These are phyloP conservation scores for Biston stratarius DNA, from an alignment of 2,888 invertebrate genomes.

Conservation along the genomic window DNA sequence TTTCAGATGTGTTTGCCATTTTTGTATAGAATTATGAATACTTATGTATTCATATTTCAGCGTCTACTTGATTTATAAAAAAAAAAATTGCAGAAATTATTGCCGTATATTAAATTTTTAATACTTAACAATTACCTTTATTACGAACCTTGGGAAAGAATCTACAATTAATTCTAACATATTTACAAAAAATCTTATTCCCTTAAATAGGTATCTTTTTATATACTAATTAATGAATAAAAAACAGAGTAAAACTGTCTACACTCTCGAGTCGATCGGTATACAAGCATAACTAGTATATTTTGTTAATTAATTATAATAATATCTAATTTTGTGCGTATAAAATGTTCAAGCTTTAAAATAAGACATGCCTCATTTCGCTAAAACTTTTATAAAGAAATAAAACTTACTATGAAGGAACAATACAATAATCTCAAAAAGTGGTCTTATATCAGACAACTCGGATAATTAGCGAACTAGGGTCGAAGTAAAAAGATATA, in stretches of 20 bases:
- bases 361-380: constrained; percentile 1
- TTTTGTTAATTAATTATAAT: constrained; percentile 5
- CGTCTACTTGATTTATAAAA: no score
- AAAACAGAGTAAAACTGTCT: constrained; percentile 20
- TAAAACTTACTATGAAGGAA: no score
- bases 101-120: constrained; percentile 59
- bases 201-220: not conserved
- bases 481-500: no score
- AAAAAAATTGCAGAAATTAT: constrained; percentile 61
- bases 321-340: constrained; percentile 36
- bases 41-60: no score
- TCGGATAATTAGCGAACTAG: no score
- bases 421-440: not conserved
- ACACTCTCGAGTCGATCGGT: constrained; percentile 42
- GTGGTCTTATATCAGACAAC: no score
- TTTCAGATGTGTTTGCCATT: not conserved
- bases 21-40: not conserved
- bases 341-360: constrained; percentile 16
- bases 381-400: no score
- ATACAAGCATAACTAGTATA: constrained; percentile 13
- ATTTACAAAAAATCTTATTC: constrained; percentile 28
- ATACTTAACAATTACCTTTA: constrained; percentile 26
- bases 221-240: not conserved
- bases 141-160: constrained; percentile 44
- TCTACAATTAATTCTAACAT: constrained; percentile 27